phyloP scores from a whole-genome alignment of 2,888 invertebrate genomes.

The Pomacea canaliculata region DNA sequence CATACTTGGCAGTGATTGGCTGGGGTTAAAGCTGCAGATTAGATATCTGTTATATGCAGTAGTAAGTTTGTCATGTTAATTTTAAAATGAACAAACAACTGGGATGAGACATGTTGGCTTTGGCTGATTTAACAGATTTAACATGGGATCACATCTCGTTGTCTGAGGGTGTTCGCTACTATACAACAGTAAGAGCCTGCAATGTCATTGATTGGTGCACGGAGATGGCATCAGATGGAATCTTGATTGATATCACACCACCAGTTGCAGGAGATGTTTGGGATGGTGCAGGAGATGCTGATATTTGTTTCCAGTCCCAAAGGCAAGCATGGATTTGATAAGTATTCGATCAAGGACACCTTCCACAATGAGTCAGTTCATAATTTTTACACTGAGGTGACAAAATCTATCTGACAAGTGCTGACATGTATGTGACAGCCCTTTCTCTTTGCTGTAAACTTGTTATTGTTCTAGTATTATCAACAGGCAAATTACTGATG shows the following conservation, averaged over 20 bases:
- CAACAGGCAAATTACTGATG: no score
- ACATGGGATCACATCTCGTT: conserved; percentile 13
- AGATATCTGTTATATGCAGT: no score
- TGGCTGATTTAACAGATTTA: conserved; percentile 13
- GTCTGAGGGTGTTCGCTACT: conserved; percentile 28
- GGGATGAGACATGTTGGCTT: not conserved
- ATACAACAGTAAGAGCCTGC: conserved; percentile 46
- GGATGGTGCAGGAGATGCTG: conserved; percentile 39
- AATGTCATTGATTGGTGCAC: conserved; percentile 45
- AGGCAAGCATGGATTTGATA: not conserved
- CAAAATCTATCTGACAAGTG: no score
- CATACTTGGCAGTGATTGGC: no score
- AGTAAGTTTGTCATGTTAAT: no score
- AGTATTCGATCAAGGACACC: not conserved
- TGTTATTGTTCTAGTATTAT: no score
- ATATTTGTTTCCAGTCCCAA: conserved; percentile 41
- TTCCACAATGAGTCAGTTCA: not conserved
- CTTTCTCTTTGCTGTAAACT: no score
- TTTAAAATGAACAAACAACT: no score
- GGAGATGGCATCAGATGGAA: conserved; percentile 45
- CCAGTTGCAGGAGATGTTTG: conserved; percentile 43
- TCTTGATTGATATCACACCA: conserved; percentile 48
- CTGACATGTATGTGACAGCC: no score
- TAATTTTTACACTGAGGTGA: not conserved
- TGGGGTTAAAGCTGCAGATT: no score